phyloP scores from a whole-genome alignment of 2,113 vertebrate species.

The Lucifuga dentata region DNA sequence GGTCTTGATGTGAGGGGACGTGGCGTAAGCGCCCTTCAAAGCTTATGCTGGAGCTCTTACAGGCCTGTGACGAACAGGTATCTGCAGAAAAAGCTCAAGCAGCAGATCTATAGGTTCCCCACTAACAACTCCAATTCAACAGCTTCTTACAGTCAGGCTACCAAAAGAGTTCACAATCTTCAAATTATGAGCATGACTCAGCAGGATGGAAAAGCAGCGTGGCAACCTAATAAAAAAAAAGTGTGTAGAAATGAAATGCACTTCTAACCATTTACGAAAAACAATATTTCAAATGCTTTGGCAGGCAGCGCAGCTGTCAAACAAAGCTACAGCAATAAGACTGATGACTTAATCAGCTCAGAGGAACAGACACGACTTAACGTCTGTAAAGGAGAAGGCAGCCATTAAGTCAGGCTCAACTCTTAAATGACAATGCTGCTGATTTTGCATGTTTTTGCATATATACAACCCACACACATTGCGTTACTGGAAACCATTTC shows the following conservation, averaged over 20 bases:
- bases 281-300: too few species aligned
- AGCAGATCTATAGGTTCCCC: conserved; percentile 17
- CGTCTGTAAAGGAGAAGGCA: background rate
- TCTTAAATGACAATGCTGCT: too few species aligned
- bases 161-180: background rate
- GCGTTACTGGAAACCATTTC: too few species aligned
- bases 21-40: conserved; percentile 29
- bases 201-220: background rate
- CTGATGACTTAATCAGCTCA: background rate
- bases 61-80: conserved; percentile 4
- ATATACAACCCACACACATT: background rate
- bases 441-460: background rate
- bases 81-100: conserved; percentile 16
- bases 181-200: background rate
- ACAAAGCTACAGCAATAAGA: background rate
- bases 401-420: background rate
- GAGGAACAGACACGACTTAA: background rate
- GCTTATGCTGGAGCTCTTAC: conserved; percentile 24
- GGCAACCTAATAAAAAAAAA: background rate
- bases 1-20: conserved; percentile 4
- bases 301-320: background rate
- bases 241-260: background rate
- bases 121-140: background rate
- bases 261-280: background rate
- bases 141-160: background rate